These are phyloP conservation scores for Tauraco erythrolophus DNA, from an alignment of 2,113 vertebrate species.

Conservation along the genomic window DNA sequence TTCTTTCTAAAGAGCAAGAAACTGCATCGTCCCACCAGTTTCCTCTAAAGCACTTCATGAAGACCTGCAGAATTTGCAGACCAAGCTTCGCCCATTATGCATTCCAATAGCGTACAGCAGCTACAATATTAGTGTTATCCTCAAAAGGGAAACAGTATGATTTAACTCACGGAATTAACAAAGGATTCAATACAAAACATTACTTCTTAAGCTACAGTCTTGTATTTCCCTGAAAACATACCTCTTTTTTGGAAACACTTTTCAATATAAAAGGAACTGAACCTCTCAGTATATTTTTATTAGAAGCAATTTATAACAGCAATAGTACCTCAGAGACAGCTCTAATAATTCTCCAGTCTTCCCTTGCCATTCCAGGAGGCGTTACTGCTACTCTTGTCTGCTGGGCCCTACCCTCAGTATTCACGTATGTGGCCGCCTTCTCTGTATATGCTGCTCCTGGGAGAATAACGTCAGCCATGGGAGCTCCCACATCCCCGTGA, in stretches of 20 bases:
- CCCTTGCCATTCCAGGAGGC: slow-evolving; percentile 91
- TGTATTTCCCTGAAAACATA: background rate
- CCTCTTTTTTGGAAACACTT: background rate
- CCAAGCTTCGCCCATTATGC: background rate
- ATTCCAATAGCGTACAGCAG: background rate
- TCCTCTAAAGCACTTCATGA: background rate
- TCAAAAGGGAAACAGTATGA: background rate
- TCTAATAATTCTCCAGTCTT: slow-evolving; percentile 96
- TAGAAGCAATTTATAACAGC: background rate
- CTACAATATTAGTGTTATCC: background rate
- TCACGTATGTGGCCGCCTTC: slow-evolving; percentile 92
- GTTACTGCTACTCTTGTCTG: slow-evolving; percentile 92
- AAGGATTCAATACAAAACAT: background rate
- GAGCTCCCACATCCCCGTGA: slow-evolving; percentile 92
- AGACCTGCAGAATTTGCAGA: background rate
- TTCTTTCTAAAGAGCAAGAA: background rate
- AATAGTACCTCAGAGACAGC: slow-evolving; percentile 91
- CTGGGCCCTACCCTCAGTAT: slow-evolving; percentile 95
- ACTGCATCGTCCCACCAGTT: background rate
- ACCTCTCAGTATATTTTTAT: background rate
- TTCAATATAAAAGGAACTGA: background rate
- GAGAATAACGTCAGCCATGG: slow-evolving; percentile 92
- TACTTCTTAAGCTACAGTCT: background rate
- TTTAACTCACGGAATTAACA: background rate
- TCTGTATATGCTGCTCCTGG: slow-evolving; percentile 96